A percentile compares a stretch with the other conserved stretches of the same genome.
These are phyloP conservation scores for Watsonalla binaria DNA, from an alignment of 2,888 invertebrate species.

Conservation along the genomic window DNA sequence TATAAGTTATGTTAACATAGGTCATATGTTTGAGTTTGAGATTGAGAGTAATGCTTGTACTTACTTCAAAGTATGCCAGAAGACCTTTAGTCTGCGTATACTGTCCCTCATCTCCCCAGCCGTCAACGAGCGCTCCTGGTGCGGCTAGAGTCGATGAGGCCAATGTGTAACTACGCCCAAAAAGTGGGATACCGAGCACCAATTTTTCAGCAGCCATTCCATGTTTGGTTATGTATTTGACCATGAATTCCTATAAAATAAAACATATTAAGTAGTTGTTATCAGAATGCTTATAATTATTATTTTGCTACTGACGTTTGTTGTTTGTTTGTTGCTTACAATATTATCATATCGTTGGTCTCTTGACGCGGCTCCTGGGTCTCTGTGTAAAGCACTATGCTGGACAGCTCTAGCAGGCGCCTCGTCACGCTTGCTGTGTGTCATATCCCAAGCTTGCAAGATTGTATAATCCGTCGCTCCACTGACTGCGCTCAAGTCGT, in stretches of 20 bases:
- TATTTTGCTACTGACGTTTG: neutral
- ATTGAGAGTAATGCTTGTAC: neutral
- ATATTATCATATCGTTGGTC: slow-evolving; percentile 70
- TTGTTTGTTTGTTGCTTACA: slow-evolving; percentile 27
- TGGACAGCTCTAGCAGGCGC: slow-evolving; percentile 65
- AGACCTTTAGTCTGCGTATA: slow-evolving; percentile 84
- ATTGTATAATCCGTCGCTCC: slow-evolving; percentile 82
- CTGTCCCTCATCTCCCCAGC: slow-evolving; percentile 81
- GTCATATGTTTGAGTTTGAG: too few relatives aligned
- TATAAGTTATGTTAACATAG: too few relatives aligned
- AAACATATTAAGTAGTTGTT: too few relatives aligned
- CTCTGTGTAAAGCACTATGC: slow-evolving; percentile 71
- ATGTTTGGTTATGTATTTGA: slow-evolving; percentile 81
- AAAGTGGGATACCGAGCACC: slow-evolving; percentile 85
- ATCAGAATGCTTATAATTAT: neutral
- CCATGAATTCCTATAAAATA: slow-evolving; percentile 79
- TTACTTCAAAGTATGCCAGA: slow-evolving; percentile 86
- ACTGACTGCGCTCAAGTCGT: slow-evolving; percentile 79
- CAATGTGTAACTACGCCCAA: slow-evolving; percentile 85
- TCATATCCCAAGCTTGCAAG: slow-evolving; percentile 82
- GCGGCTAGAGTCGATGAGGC: slow-evolving; percentile 70
- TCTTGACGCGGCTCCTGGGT: slow-evolving; percentile 61
- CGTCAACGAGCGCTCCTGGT: slow-evolving; percentile 79
- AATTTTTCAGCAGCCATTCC: slow-evolving; percentile 83
- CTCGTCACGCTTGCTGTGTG: slow-evolving; percentile 61